Base-by-base conservation (phyloP, 2,888 invertebrate genomes). In the Zeuzera pyrina region DNA sequence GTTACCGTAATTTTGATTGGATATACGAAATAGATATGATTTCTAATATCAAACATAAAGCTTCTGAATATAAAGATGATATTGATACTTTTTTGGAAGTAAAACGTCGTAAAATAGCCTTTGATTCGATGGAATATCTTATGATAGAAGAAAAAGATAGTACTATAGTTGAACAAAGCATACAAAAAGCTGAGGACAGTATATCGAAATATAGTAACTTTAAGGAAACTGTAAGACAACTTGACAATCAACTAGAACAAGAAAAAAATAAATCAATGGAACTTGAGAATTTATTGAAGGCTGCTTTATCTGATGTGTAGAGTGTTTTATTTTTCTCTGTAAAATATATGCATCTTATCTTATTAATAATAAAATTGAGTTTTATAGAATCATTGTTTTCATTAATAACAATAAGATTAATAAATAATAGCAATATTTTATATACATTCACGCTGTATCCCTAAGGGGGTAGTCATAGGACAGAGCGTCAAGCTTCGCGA, bases 1-100 rank as follows among this genome's bases (percentile, higher is more conserved):
- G 84, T 29, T 89, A 85, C 52, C 63, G 78, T 13, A 78, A 68
- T 35, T 64, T 73, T 11, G 73, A 87, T 22, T 90, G 90, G 90
- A 84, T 89, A 67, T 88, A 87, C 53, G 61, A 72, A 39, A 46
- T 57, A 15, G 59, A 64, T 26, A 43, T 62, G 23, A 41, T 79
- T 14, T 45, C 54, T 25, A 64, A 58, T 36, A 53, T 72, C 19
- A 78, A 81, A 52, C 72, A 76, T 39, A 76, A 67, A 55, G 57
- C 57, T n/a, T 39, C 67, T 21, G 65, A 70, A 8, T 64, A 70
- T 7, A 3, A 8, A 36, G 78, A 79, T 54, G 72, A 73, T 27
- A 34, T 83, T 36, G 76, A 77, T 52, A 51, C 42, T 30, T 64
- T 57, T 31, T 65, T 78, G 28, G 51, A 63, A 42, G 65, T 74